A percentile compares a stretch with the other conserved stretches of the same genome.
These are phyloP conservation scores for Philereme transversata DNA, from an alignment of 2,888 invertebrate genomes.

Conservation along the genomic window DNA sequence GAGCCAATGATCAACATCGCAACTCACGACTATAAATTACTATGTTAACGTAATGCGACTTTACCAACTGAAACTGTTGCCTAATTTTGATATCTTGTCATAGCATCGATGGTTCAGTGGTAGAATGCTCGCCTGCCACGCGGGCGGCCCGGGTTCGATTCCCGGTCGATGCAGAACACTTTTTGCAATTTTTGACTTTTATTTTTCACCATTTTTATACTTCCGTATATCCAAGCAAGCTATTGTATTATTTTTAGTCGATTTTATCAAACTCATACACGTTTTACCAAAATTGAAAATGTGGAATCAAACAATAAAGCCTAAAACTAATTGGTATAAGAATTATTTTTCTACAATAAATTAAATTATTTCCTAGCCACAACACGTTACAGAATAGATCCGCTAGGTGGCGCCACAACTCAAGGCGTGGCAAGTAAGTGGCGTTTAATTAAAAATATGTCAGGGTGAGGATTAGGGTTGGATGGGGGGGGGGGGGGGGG, in stretches of 20 bases:
- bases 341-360: too few relatives aligned
- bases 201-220: not conserved
- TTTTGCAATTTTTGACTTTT: conserved; percentile 15
- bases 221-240: too few relatives aligned
- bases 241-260: too few relatives aligned
- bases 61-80: not conserved
- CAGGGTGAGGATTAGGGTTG: conserved; percentile 44
- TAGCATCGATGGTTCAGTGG: conserved; percentile 82
- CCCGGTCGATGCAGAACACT: conserved; percentile 79
- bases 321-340: too few relatives aligned
- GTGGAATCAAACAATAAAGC: too few relatives aligned
- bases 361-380: too few relatives aligned
- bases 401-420: conserved; percentile 25
- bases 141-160: conserved; percentile 85
- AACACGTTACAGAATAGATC: conserved; percentile 2
- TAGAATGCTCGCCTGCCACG: conserved; percentile 84
- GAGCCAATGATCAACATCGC: too few relatives aligned
- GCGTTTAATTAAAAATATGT: conserved; percentile 79
- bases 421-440: conserved; percentile 54
- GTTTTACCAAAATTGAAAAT: too few relatives aligned
- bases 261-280: too few relatives aligned
- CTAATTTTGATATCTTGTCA: rapidly evolving
- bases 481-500: conserved; percentile 6
- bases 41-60: not conserved
- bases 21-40: too few relatives aligned